A percentile compares a stretch with the other conserved stretches of the same genome.
phyloP scores from a whole-genome alignment of 2,888 invertebrate species.

The Volucella inanis region DNA sequence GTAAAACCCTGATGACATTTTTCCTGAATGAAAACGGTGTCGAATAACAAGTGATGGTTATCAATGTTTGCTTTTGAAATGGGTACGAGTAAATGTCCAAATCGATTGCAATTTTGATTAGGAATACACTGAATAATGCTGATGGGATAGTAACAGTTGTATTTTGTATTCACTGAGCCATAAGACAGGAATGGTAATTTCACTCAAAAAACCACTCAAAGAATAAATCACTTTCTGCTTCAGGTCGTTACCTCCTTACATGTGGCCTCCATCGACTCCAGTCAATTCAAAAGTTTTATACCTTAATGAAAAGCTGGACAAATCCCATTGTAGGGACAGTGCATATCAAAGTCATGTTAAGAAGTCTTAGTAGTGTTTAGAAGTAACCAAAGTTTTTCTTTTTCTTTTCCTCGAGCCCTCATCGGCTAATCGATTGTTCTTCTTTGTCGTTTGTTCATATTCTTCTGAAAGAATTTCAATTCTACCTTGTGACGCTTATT shows the following conservation, averaged over 20 bases:
- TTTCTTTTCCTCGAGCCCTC: neutral
- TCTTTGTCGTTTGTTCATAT: conserved; percentile 38
- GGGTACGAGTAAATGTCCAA: neutral
- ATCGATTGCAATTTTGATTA: conserved; percentile 40
- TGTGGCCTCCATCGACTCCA: neutral
- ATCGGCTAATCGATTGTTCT: conserved; percentile 39
- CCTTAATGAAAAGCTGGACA: conserved; percentile 27
- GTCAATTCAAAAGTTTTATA: conserved; percentile 7
- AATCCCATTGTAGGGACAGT: conserved; percentile 33
- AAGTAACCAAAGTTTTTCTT: neutral
- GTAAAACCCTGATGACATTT: neutral
- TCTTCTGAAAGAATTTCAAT: conserved; percentile 22
- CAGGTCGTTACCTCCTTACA: no score
- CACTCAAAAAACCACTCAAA: no score
- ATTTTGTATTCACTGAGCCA: no score
- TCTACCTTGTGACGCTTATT: neutral
- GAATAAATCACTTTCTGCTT: no score
- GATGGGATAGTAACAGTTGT: neutral
- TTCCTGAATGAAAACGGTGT: conserved; percentile 37
- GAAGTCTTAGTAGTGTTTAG: conserved; percentile 57
- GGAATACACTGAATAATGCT: neutral
- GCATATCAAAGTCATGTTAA: conserved; percentile 47
- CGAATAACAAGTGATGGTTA: conserved; percentile 53
- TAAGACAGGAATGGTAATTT: no score
- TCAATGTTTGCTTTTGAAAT: conserved; percentile 33